Percentiles rank a stretch among this genome's conserved stretches.
These are phyloP conservation scores for Acanthaster planci DNA, from an alignment of 35 echinoderm and acorn worm genomes.

Conservation along the genomic window DNA sequence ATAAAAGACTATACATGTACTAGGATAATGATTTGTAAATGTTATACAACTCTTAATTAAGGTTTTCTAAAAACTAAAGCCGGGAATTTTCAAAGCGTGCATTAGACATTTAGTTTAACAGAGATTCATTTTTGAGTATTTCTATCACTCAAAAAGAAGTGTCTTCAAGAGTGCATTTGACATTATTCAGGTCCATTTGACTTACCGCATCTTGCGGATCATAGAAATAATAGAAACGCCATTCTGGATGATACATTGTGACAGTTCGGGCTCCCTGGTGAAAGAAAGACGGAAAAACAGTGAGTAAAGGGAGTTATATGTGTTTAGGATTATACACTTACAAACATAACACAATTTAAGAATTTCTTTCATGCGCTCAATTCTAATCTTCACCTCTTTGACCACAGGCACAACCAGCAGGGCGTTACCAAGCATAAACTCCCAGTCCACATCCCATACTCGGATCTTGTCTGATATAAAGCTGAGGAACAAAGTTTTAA, in stretches of 20 bases:
- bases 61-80: too few relatives aligned
- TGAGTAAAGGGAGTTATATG: too few relatives aligned
- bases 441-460: conserved; percentile 65
- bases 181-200: not conserved
- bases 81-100: too few relatives aligned
- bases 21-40: too few relatives aligned
- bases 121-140: too few relatives aligned
- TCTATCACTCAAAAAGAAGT: too few relatives aligned
- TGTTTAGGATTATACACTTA: not conserved
- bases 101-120: too few relatives aligned
- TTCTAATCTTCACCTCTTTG: conserved; percentile 58
- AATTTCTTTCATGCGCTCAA: not conserved
- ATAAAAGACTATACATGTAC: too few relatives aligned
- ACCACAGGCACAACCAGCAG: conserved; percentile 80
- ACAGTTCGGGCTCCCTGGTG: not conserved
- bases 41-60: too few relatives aligned
- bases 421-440: conserved; percentile 77
- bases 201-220: conserved; percentile 12
- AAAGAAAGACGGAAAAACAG: too few relatives aligned
- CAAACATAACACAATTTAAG: not conserved
- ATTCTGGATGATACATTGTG: not conserved
- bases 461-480: conserved; percentile 58
- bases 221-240: conserved; percentile 22
- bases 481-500: conserved; percentile 47
- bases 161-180: too few relatives aligned